These are phyloP conservation scores for Sylvicola cinctus DNA, from an alignment of 2,888 invertebrate genomes.

Conservation along the genomic window DNA sequence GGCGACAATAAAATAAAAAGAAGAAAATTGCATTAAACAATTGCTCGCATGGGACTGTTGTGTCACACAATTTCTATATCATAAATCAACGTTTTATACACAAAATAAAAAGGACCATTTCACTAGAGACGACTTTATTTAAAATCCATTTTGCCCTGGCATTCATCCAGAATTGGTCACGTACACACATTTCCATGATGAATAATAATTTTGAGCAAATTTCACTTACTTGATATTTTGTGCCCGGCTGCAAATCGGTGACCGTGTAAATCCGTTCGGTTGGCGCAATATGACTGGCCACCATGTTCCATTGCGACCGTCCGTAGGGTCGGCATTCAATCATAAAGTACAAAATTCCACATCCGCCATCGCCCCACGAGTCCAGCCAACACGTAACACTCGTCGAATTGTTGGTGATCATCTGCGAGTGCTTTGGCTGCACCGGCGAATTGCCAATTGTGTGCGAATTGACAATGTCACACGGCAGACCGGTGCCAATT, in stretches of 20 bases:
- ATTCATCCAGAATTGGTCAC: too few species aligned
- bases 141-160: too few species aligned
- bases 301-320: slow-evolving; percentile 46
- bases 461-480: slow-evolving; percentile 68
- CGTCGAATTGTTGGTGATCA: slow-evolving; percentile 68
- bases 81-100: too few species aligned
- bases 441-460: slow-evolving; percentile 65
- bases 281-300: slow-evolving; percentile 63
- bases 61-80: too few species aligned
- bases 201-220: not conserved
- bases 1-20: not conserved
- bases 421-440: slow-evolving; percentile 58
- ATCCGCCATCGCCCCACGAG: slow-evolving; percentile 77
- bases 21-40: not conserved
- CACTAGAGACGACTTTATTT: too few species aligned
- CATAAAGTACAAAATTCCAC: slow-evolving; percentile 68
- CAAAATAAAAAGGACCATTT: too few species aligned
- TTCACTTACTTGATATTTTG: slow-evolving; percentile 35
- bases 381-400: slow-evolving; percentile 72
- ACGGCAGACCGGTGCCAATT: slow-evolving; percentile 73
- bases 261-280: slow-evolving; percentile 66
- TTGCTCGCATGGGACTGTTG: not conserved
- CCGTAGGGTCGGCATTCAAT: slow-evolving; percentile 51
- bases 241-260: slow-evolving; percentile 51
- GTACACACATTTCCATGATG: too few species aligned